These are phyloP conservation scores for Subacronicta megacephala DNA, from an alignment of 2,888 invertebrate species.

Conservation along the genomic window DNA sequence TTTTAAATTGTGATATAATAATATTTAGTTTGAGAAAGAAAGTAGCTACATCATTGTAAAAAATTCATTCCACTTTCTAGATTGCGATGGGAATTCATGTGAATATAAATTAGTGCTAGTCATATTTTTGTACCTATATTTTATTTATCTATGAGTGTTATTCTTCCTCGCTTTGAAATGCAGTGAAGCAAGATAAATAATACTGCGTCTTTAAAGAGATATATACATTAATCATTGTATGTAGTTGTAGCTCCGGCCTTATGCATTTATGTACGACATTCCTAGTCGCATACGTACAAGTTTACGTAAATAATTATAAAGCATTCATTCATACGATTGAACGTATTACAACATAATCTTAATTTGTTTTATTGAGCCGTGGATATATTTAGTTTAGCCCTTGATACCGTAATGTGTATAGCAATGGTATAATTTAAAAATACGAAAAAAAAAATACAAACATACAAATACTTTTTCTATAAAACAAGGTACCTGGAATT, in stretches of 20 bases:
- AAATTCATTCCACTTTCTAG: constrained; percentile 60
- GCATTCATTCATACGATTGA: constrained; percentile 9
- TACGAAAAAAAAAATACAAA: constrained; percentile 9
- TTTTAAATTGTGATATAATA: constrained; percentile 62
- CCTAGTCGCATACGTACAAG: constrained; percentile 64
- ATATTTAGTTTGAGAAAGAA: constrained; percentile 54
- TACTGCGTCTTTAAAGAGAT: constrained; percentile 22
- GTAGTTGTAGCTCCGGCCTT: constrained; percentile 43
- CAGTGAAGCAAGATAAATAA: constrained; percentile 38
- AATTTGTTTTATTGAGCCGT: constrained; percentile 21
- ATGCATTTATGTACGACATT: constrained; percentile 74
- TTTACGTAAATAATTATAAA: constrained; percentile 31
- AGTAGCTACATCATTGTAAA: constrained; percentile 49
- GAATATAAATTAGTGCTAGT: constrained; percentile 71
- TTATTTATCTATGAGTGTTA: constrained; percentile 53
- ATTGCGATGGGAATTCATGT: constrained; percentile 62
- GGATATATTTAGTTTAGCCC: constrained; percentile 14
- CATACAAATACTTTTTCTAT: too few species aligned
- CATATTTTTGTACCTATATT: constrained; percentile 70
- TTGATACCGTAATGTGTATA: constrained; percentile 7
- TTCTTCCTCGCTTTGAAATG: constrained; percentile 44
- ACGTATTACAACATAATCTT: constrained; percentile 31
- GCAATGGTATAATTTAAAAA: constrained; percentile 12
- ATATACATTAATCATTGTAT: constrained; percentile 32
- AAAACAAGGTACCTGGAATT: too few species aligned